phyloP scores from a whole-genome alignment of 1,140 invertebrate genomes.

The Gryon sp. region DNA sequence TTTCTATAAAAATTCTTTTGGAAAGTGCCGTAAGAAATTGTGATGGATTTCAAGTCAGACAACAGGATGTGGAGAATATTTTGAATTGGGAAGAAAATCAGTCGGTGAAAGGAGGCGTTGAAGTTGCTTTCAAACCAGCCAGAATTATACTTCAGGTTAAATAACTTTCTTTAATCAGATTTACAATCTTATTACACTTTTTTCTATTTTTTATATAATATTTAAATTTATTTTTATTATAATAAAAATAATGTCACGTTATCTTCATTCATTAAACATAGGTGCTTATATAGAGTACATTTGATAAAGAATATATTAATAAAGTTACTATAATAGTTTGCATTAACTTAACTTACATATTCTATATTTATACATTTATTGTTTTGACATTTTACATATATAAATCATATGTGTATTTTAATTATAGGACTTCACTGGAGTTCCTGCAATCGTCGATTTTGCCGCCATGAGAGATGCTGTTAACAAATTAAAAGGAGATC shows the following conservation, averaged over 20 bases:
- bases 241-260: no score
- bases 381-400: neutral
- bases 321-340: no score
- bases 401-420: neutral
- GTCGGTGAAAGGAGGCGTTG: constrained; percentile 85
- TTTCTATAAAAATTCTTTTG: constrained; percentile 94
- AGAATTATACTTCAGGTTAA: constrained; percentile 95
- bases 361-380: no score
- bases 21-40: constrained; percentile 98
- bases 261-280: no score
- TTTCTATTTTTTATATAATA: constrained; percentile 11
- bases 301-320: no score
- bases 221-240: neutral
- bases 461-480: constrained; percentile 99
- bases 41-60: constrained; percentile 94
- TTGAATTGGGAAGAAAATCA: constrained; percentile 94
- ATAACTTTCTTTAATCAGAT: neutral
- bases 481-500: constrained; percentile 90
- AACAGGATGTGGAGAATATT: constrained; percentile 93
- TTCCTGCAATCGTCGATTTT: constrained; percentile 99
- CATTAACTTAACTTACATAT: no score
- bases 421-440: constrained; percentile 93
- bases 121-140: constrained; percentile 97
- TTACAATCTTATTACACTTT: no score
- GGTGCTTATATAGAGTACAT: no score